phyloP scores from a whole-genome alignment of 2,113 vertebrate species.

The Zonotrichia leucophrys region DNA sequence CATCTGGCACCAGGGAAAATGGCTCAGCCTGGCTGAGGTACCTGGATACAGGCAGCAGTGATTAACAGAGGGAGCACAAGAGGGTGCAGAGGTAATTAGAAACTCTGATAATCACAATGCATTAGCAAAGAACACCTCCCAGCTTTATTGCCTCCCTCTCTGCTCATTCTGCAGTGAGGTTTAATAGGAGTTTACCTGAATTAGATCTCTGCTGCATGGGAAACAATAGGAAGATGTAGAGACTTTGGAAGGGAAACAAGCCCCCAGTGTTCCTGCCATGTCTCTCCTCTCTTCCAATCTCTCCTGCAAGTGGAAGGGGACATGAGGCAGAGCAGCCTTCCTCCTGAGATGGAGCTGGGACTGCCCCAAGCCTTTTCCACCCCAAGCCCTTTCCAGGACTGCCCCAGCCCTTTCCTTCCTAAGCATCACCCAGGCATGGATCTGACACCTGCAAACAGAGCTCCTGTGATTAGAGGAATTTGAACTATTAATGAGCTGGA shows the following conservation, averaged over 20 bases:
- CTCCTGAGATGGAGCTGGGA: not conserved
- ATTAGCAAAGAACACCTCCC: not conserved
- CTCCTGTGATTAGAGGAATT: not conserved
- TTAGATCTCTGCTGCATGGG: not conserved
- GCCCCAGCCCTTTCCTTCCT: not conserved
- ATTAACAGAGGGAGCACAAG: not conserved
- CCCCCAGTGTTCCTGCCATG: not conserved
- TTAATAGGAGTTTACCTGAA: not conserved
- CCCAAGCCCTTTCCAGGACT: not conserved
- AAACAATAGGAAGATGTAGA: not conserved
- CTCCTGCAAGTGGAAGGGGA: not conserved
- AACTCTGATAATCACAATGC: not conserved
- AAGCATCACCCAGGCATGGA: not conserved
- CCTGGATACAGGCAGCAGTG: not conserved
- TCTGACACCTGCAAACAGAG: not conserved
- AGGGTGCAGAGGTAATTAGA: conserved; percentile 22
- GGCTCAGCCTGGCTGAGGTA: not conserved
- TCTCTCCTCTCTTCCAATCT: not conserved
- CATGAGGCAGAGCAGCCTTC: not conserved
- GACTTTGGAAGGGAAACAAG: not conserved
- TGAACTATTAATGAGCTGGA: not conserved
- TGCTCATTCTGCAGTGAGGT: not conserved
- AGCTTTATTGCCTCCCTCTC: not conserved
- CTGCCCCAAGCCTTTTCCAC: not conserved
- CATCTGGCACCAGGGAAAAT: not conserved